Evolutionary conservation across 2,888 invertebrate species (phyloP), one percentile per base, ranked within the genome.

Genomic region (Maniola hyperantus): DNA sequence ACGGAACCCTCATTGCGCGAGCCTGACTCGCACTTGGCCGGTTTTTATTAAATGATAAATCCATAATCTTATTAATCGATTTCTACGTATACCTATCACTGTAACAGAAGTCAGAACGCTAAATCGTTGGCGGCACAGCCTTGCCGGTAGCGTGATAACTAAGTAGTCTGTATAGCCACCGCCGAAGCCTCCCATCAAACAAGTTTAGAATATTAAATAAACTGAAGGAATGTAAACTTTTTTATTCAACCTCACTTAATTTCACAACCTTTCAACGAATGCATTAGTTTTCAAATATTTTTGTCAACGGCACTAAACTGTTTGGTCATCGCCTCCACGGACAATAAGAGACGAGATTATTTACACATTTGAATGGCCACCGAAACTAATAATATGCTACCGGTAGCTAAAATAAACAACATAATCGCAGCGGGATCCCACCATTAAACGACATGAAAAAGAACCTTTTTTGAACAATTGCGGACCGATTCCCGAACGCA

Each of bases 341-440:
- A 83, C 74, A 79, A 76, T 72, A 69, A 66, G 66, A 71, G 66
- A 81, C 78, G 80, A 86, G 80, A 88, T 89, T 89, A 91, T 91
- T 89, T 89, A 90, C 86, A 86, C 83, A 80, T 79, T 79, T 76
- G 73, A 87, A 89, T 83, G 74, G 84, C 80, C 66, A 88, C 90
- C 90, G 89, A 89, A 85, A 83, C 89, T 83, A 91, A 91, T 91
- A 77, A 90, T 89, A 84, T 83, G 91, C 91, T 91, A 91, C 91
- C 78, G 89, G 88, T 84, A 83, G 82, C 83, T 70, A 74, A 75
- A 82, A 79, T 81, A 83, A 20, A 86, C 85, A 87, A 80, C 73
- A 79, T 77, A 71, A 78, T 73, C 82, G 18, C 90, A 82, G 87
- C 88, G 83, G 90, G 89, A 68, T 53, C 73, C 72, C 76, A 66